Conservation (phyloP, 1,140 invertebrate species). For the Stegodyphus mimosarum region DNA sequence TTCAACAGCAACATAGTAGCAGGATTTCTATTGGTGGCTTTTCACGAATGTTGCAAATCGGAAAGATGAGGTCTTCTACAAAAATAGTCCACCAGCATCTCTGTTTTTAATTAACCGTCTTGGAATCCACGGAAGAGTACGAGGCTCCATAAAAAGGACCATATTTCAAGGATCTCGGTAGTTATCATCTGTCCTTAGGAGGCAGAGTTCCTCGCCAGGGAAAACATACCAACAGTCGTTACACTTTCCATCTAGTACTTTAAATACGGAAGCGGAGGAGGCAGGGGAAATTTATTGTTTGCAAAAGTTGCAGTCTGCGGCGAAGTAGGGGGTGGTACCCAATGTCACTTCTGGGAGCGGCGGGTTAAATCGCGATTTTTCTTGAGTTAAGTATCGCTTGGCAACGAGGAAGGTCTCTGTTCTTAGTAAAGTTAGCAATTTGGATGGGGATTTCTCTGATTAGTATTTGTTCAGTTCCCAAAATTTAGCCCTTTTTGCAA, state of each 20-base stretch:
- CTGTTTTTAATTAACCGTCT: slow-evolving; percentile 39
- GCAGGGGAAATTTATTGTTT: slow-evolving; percentile 28
- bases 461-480: too few relatives aligned
- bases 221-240: slow-evolving; percentile 23
- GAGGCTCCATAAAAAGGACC: slow-evolving; percentile 20
- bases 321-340: not conserved
- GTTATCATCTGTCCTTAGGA: slow-evolving; percentile 23
- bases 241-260: slow-evolving; percentile 33
- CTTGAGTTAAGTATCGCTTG: too few relatives aligned
- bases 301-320: not conserved
- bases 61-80: slow-evolving; percentile 3
- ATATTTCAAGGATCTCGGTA: slow-evolving; percentile 25
- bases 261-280: slow-evolving; percentile 29
- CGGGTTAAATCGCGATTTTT: not conserved
- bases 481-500: too few relatives aligned
- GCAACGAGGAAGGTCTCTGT: too few relatives aligned
- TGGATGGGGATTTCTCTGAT: too few relatives aligned
- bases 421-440: too few relatives aligned
- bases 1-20: not conserved
- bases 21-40: too few relatives aligned
- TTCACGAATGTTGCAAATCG: not conserved
- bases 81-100: slow-evolving; percentile 29
- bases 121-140: slow-evolving; percentile 3
- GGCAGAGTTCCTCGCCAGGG: slow-evolving; percentile 4
- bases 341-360: not conserved